Percentiles rank a stretch among this genome's conserved stretches.
phyloP scores from a whole-genome alignment of 2,888 invertebrate genomes.

The Nomada ferruginata region DNA sequence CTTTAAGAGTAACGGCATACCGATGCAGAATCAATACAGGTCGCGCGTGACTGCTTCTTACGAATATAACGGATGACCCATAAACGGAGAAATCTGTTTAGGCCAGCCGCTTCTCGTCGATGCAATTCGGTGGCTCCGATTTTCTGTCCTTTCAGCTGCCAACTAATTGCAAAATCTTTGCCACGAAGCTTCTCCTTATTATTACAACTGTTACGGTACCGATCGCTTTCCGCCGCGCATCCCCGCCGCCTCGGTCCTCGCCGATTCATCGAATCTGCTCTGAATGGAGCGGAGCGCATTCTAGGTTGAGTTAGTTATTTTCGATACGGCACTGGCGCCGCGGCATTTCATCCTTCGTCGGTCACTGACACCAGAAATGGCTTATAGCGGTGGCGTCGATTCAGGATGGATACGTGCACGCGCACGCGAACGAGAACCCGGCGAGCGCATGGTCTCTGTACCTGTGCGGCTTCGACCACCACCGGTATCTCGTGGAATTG shows the following conservation, averaged over 20 bases:
- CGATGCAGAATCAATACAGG: constrained; percentile 46
- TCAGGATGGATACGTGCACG: constrained; percentile 43
- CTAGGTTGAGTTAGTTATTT: constrained; percentile 31
- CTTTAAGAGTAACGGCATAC: constrained; percentile 34
- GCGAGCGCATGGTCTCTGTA: constrained; percentile 14
- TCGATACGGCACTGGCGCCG: constrained; percentile 41
- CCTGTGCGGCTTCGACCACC: constrained; percentile 55
- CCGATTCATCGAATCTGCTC: too few relatives aligned
- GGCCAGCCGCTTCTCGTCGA: background rate
- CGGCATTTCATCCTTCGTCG: constrained; percentile 67
- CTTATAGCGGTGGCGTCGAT: constrained; percentile 56
- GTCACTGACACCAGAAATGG: constrained; percentile 67
- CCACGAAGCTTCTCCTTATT: too few relatives aligned
- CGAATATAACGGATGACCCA: constrained; percentile 46
- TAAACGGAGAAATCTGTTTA: constrained; percentile 49
- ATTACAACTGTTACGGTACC: too few relatives aligned
- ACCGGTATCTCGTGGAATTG: constrained; percentile 56
- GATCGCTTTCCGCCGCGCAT: too few relatives aligned
- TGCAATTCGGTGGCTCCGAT: constrained; percentile 5
- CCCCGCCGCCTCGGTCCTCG: too few relatives aligned
- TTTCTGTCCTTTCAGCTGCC: too few relatives aligned
- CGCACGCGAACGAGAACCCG: background rate
- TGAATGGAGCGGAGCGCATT: background rate
- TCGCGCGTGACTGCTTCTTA: constrained; percentile 33
- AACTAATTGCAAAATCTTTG: background rate